These are phyloP conservation scores for Euclidia mi DNA, from an alignment of 2,888 invertebrate genomes.

Conservation along the genomic window DNA sequence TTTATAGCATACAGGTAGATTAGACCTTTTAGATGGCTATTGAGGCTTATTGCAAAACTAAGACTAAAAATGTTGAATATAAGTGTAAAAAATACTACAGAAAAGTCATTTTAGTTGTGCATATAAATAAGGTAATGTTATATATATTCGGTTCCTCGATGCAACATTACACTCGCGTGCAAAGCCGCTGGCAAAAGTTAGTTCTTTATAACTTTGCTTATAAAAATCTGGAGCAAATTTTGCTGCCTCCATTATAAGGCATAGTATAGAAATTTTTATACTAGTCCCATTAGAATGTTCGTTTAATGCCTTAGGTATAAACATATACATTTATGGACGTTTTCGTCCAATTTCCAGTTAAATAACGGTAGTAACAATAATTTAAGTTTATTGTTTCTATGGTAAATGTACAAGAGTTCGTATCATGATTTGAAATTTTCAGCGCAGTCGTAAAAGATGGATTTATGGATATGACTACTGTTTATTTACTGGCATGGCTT, in stretches of 20 bases:
- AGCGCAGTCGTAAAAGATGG: constrained; percentile 29
- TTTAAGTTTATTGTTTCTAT: constrained; percentile 24
- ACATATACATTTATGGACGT: constrained; percentile 65
- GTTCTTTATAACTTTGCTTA: not conserved
- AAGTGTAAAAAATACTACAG: no score
- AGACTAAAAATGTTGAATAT: no score
- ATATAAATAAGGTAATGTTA: no score
- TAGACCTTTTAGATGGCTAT: no score
- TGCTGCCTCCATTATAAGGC: constrained; percentile 26
- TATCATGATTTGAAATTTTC: constrained; percentile 36
- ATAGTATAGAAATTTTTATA: constrained; percentile 62
- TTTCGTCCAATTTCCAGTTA: constrained; percentile 56
- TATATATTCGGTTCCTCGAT: no score
- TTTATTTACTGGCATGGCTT: not conserved
- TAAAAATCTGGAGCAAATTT: constrained; percentile 36
- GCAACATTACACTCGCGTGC: no score
- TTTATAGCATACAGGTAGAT: no score
- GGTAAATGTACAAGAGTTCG: constrained; percentile 15
- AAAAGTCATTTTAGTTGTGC: no score
- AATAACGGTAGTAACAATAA: constrained; percentile 18
- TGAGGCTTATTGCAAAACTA: no score
- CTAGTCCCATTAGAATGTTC: constrained; percentile 65
- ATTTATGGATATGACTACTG: constrained; percentile 11
- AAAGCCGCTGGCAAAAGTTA: no score
- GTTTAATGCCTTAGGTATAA: constrained; percentile 58